A percentile compares a stretch with the other conserved stretches of the same genome.
Conservation (phyloP, 2,888 invertebrate genomes). For the Scaptomyza caliginosa region DNA sequence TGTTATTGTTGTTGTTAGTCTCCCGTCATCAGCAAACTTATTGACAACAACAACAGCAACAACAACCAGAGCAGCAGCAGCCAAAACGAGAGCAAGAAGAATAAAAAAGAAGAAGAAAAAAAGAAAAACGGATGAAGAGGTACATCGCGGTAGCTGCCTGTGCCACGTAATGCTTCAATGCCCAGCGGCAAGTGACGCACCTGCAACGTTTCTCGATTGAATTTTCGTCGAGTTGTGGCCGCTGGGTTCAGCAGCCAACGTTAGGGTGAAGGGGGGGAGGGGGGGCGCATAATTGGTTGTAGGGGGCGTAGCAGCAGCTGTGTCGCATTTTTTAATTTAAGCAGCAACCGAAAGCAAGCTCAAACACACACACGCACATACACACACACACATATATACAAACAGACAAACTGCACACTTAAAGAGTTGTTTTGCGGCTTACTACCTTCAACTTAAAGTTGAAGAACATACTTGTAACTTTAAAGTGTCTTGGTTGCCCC, state of each 20-base stretch:
- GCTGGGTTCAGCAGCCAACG: slow-evolving; percentile 4
- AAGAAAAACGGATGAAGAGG: background rate
- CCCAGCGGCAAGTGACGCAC: slow-evolving; percentile 41
- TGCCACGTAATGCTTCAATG: slow-evolving; percentile 47
- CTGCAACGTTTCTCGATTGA: slow-evolving; percentile 51
- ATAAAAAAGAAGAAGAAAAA: background rate
- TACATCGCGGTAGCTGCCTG: slow-evolving; percentile 1
- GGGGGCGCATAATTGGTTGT: background rate
- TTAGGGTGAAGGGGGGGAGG: background rate
- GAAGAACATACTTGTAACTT: slow-evolving; percentile 1
- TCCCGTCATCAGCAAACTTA: slow-evolving; percentile 43
- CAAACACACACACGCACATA: background rate
- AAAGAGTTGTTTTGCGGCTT: slow-evolving; percentile 23
- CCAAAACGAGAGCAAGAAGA: slow-evolving; percentile 1
- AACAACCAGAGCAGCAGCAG: too few relatives aligned
- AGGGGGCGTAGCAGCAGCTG: slow-evolving; percentile 26
- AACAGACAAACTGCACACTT: background rate
- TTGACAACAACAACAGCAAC: slow-evolving; percentile 34
- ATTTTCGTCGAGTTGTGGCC: slow-evolving; percentile 34
- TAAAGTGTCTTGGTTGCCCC: slow-evolving; percentile 1
- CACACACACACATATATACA: background rate
- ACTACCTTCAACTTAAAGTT: slow-evolving; percentile 4
- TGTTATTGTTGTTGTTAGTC: slow-evolving; percentile 30
- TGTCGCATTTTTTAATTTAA: slow-evolving; percentile 35
- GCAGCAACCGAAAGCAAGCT: slow-evolving; percentile 7